Conservation (phyloP, 2,113 vertebrate genomes). For the Bos indicus region DNA sequence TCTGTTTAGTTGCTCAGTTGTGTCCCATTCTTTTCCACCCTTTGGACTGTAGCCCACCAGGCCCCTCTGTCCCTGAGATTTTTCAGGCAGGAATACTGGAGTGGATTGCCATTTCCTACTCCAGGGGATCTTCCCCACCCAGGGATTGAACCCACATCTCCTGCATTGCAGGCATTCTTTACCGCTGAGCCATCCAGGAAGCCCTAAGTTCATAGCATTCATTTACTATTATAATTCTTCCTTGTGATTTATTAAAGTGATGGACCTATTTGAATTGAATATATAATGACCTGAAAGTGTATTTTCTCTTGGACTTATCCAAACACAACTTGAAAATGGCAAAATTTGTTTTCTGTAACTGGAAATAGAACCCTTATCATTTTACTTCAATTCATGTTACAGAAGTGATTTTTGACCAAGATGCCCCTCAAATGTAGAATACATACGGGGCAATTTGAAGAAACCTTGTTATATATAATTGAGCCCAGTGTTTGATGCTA, state of each 20-base stretch:
- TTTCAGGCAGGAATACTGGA: background rate
- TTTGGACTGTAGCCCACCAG: background rate
- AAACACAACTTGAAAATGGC: background rate
- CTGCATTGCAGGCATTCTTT: background rate
- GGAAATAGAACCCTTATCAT: background rate
- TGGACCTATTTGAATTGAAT: background rate
- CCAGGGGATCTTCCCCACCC: background rate
- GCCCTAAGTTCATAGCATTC: background rate
- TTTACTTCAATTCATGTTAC: background rate
- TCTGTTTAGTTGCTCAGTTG: background rate
- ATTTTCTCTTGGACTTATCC: background rate
- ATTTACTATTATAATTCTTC: background rate
- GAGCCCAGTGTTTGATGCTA: background rate
- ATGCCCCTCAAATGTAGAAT: background rate
- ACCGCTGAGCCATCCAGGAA: background rate
- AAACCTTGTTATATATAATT: background rate
- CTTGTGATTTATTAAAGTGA: background rate
- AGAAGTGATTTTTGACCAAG: background rate
- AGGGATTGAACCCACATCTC: background rate
- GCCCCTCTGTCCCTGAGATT: background rate
- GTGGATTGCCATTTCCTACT: background rate
- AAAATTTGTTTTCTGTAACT: slow-evolving; percentile 7
- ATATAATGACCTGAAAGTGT: background rate
- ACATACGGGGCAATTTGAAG: background rate
- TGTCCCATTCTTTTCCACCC: background rate